Evolutionary conservation across 2,113 vertebrate species (phyloP).

Genomic region (Tretioscincus oriximinensis): DNA sequence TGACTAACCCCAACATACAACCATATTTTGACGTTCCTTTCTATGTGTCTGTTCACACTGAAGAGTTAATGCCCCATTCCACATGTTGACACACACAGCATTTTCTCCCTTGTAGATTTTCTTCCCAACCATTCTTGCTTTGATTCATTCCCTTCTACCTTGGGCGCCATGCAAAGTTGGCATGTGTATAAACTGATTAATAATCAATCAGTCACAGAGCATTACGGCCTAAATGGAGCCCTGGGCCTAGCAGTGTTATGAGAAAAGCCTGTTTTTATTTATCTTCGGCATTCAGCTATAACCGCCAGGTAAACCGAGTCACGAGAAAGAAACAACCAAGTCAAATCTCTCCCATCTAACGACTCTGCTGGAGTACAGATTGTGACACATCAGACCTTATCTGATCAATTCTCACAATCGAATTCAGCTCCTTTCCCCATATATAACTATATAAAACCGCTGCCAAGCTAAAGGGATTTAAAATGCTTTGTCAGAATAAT

Average conservation of each 20-base stretch:
- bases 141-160: neutral
- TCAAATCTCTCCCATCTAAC: constrained; percentile 60
- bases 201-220: neutral
- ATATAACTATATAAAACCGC: constrained; percentile 42
- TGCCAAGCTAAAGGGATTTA: constrained; percentile 58
- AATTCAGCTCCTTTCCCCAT: constrained; percentile 58
- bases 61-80: neutral
- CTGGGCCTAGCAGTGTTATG: constrained; percentile 42
- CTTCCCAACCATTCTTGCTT: neutral
- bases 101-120: neutral
- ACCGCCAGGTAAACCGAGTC: constrained; percentile 62
- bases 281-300: constrained; percentile 57
- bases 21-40: too few relatives aligned
- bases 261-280: constrained; percentile 59
- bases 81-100: neutral
- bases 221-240: neutral
- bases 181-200: neutral
- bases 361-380: constrained; percentile 65
- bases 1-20: too few relatives aligned
- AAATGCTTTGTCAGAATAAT: constrained; percentile 68
- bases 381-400: constrained; percentile 54
- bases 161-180: neutral
- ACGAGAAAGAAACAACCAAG: constrained; percentile 47
- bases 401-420: constrained; percentile 63
- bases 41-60: neutral